Percentiles rank a stretch among this genome's conserved stretches.
Evolutionary conservation across 2,113 vertebrate genomes (phyloP).

Genomic region (Larimichthys crocea): DNA sequence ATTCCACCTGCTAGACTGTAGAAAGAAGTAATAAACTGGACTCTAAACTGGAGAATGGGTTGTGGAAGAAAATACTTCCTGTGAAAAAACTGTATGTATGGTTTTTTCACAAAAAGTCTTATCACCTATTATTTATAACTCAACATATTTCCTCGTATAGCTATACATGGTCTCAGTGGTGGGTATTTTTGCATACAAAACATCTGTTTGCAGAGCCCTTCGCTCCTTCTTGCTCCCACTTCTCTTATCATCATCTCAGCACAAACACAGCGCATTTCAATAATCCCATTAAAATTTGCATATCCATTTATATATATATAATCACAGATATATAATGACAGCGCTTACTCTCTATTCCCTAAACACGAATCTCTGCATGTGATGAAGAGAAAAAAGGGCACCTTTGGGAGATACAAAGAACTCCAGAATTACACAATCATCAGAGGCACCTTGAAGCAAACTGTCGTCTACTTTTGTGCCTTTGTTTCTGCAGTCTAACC

Average conservation of each 20-base stretch:
- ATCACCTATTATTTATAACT: neutral
- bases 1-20: neutral
- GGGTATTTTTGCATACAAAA: neutral
- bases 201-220: neutral
- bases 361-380: neutral
- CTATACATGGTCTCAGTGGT: neutral
- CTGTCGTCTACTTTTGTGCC: neutral
- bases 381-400: neutral
- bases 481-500: neutral
- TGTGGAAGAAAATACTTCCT: neutral
- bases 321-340: neutral
- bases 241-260: neutral
- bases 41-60: neutral
- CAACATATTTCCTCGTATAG: neutral
- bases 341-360: neutral
- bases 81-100: neutral
- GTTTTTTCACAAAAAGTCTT: neutral
- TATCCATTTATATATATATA: neutral
- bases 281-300: neutral
- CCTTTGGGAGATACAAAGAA: neutral
- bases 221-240: no score
- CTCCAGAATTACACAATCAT: neutral
- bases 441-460: neutral
- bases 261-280: neutral
- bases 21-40: conserved; percentile 14